Evolutionary conservation across 1,140 invertebrate species (phyloP).

Genomic region (Pachypeltis micranthus): DNA sequence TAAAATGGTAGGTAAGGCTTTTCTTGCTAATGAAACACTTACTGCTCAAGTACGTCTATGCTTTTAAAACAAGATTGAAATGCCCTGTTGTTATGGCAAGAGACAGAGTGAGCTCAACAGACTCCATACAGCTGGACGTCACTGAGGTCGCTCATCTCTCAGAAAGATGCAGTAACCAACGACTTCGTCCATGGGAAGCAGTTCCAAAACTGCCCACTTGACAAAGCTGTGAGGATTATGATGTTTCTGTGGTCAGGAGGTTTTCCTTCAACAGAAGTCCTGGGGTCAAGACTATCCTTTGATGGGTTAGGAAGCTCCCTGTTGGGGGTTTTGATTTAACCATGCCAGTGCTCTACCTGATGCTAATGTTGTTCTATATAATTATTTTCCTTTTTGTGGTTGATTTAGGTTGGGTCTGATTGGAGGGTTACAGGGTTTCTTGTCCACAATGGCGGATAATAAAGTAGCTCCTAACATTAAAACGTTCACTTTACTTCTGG

Average conservation of each 20-base stretch:
- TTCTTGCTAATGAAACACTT: too few species aligned
- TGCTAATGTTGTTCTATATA: background rate
- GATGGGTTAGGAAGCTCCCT: background rate
- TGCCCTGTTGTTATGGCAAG: too few species aligned
- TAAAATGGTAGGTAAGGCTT: too few species aligned
- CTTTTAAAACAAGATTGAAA: too few species aligned
- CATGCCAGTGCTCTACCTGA: background rate
- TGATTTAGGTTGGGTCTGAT: slow-evolving; percentile 53
- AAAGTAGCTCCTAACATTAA: slow-evolving; percentile 59
- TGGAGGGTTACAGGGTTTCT: slow-evolving; percentile 61
- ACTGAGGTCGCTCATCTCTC: too few species aligned
- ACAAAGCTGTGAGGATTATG: too few species aligned
- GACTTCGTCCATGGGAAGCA: too few species aligned
- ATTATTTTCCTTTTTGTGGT: background rate
- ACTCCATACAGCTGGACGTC: too few species aligned
- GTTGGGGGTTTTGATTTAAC: background rate
- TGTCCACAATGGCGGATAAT: slow-evolving; percentile 55
- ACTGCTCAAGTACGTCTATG: too few species aligned
- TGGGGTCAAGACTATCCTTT: background rate
- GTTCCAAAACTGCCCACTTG: too few species aligned
- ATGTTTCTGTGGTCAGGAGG: background rate
- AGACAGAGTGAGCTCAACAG: too few species aligned
- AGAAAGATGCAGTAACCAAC: too few species aligned
- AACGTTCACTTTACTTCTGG: slow-evolving; percentile 63
- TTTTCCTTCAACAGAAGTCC: background rate